Base-by-base conservation (phyloP, 2,797 vertebrate species). In the Halcyon smyrnensis region DNA sequence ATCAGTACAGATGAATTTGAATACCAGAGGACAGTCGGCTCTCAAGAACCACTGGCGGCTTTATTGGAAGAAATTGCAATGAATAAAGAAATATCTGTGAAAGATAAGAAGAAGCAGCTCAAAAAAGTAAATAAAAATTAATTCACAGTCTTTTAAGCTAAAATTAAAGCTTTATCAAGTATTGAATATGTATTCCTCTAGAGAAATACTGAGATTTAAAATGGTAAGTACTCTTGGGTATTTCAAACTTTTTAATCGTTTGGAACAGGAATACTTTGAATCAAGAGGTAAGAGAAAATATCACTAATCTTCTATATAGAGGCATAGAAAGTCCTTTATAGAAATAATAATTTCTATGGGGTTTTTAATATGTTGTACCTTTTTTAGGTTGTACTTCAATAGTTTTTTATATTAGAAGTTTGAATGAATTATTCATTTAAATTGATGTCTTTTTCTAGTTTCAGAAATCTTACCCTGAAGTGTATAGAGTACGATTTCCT, bases 61-160 rank as follows among this genome's bases (percentile, higher is more conserved):
- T 98, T 99, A 86, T 95, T 99, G 92, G 99, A 99, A 96, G 98
- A 98, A 88, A 98, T 99, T 84, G 98, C 99, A 77, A 98, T 97
- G 64, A 99, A 99, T 94, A 97, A 97, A 91, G 98, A 98, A 78
- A 98, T 99, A 89, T 98, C 99, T 25, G 91, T 87, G 77, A 99
- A 99, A 96, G 99, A 99, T 95, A 99, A 99, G 97, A 99, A 98
- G 97, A 99, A 99, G 96, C 98, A 99, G 75, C 98, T 99, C 32
- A 99, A 99, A 89, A 99, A 99, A 99, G 99, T 99, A 96, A 89
- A 60, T 77, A 84, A 89, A 63, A 85, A 51, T 54, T 94, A 9
- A 8, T 94, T 12, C 16, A 20, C 1, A 23, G 21, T 84, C 27
- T 79, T 78, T 71, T 77, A 60, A 75, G 73, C 54, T 10, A 88